phyloP scores from a whole-genome alignment of 2,113 vertebrate species.

The Capreolus pygargus region DNA sequence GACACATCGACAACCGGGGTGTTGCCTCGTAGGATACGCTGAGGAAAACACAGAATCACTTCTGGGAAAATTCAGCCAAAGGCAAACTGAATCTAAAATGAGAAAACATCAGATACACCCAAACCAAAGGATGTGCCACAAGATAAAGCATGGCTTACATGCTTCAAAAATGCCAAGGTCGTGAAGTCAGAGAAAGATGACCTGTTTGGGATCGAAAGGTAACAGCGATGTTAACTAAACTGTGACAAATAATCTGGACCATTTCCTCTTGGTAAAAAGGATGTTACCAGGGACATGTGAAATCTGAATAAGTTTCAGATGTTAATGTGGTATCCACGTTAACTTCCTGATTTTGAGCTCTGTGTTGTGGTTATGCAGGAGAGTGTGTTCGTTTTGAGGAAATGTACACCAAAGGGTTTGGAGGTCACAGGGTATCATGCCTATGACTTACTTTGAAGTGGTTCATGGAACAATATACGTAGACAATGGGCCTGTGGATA shows the following conservation, averaged over 20 bases:
- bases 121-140: background rate
- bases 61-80: background rate
- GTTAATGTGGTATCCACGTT: no score
- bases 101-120: background rate
- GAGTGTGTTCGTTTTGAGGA: background rate
- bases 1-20: background rate
- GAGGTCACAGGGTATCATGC: background rate
- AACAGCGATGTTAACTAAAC: background rate
- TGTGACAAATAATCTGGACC: background rate
- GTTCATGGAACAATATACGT: background rate
- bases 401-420: background rate
- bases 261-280: background rate
- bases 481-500: background rate
- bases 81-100: background rate
- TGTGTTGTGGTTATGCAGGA: background rate
- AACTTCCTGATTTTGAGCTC: constrained; percentile 9
- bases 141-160: background rate
- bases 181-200: background rate
- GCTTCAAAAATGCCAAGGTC: constrained; percentile 1
- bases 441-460: background rate
- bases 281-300: background rate
- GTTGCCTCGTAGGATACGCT: background rate
- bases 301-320: background rate
- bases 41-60: background rate
- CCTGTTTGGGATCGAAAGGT: background rate